Conservation (phyloP, 2,113 vertebrate species). For the Tringa solitaria region DNA sequence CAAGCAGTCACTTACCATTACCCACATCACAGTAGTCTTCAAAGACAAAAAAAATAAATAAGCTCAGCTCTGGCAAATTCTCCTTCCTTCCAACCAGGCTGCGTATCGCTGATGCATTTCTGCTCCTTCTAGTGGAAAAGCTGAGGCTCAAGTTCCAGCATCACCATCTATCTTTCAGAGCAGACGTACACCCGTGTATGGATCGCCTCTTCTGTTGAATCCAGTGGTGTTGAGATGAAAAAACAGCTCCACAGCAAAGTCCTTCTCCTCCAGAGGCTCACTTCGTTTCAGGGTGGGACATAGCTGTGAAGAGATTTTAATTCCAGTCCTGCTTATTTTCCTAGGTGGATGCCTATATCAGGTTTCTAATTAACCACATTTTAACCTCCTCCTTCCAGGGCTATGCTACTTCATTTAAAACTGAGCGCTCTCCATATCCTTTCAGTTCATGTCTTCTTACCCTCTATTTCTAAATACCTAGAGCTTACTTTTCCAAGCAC, state of each 20-base stretch:
- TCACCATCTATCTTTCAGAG: not conserved
- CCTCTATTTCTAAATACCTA: not conserved
- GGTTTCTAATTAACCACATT: not conserved
- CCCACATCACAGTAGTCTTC: not conserved
- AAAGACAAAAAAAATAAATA: not conserved
- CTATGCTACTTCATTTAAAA: not conserved
- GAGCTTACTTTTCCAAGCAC: not conserved
- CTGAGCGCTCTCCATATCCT: not conserved
- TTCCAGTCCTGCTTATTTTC: not conserved
- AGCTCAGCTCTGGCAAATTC: not conserved
- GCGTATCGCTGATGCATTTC: not conserved
- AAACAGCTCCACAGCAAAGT: not conserved
- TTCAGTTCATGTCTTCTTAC: not conserved
- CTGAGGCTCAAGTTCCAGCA: not conserved
- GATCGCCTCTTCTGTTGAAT: not conserved
- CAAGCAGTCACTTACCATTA: not conserved
- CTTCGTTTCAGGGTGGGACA: not conserved
- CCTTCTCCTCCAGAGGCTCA: not conserved
- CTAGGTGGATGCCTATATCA: too few relatives aligned
- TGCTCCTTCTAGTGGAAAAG: not conserved
- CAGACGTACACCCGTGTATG: rapidly evolving
- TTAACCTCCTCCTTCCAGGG: not conserved
- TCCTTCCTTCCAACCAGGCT: not conserved
- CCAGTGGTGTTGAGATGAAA: not conserved
- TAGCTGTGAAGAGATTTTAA: not conserved